Conservation (phyloP, 2,113 vertebrate genomes). For the Nothocercus nigrocapillus region DNA sequence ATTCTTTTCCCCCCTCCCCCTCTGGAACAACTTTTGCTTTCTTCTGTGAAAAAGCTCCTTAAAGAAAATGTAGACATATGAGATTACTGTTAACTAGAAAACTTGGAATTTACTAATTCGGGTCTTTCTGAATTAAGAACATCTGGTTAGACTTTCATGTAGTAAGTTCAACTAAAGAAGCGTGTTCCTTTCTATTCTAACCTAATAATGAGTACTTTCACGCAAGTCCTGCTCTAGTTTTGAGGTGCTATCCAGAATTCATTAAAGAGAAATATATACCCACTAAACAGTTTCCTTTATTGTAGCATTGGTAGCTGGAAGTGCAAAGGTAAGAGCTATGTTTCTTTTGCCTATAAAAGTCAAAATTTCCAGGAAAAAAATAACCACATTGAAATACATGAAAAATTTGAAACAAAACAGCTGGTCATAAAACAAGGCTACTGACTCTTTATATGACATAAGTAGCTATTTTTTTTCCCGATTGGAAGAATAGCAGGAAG, state of each 20-base stretch:
- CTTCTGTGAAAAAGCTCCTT: background rate
- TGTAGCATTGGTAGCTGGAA: background rate
- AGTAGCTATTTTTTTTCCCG: background rate
- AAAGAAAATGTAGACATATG: background rate
- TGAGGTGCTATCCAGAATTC: background rate
- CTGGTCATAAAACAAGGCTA: background rate
- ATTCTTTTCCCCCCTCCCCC: background rate
- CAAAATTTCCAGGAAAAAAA: too few species aligned
- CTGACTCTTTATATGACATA: background rate
- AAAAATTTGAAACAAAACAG: background rate
- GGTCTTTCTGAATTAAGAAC: background rate
- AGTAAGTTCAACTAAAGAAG: background rate
- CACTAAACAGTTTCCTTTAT: background rate
- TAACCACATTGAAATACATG: background rate
- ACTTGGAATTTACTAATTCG: background rate
- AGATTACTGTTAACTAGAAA: background rate
- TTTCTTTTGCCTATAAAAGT: background rate
- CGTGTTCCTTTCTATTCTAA: background rate
- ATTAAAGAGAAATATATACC: background rate
- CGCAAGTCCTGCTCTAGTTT: background rate
- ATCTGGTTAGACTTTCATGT: background rate
- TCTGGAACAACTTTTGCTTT: background rate
- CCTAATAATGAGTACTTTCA: background rate
- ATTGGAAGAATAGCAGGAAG: constrained; percentile 7
- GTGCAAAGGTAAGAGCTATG: background rate